Base-by-base conservation (phyloP, 2,888 invertebrate genomes). In the Cataglyphis livida region DNA sequence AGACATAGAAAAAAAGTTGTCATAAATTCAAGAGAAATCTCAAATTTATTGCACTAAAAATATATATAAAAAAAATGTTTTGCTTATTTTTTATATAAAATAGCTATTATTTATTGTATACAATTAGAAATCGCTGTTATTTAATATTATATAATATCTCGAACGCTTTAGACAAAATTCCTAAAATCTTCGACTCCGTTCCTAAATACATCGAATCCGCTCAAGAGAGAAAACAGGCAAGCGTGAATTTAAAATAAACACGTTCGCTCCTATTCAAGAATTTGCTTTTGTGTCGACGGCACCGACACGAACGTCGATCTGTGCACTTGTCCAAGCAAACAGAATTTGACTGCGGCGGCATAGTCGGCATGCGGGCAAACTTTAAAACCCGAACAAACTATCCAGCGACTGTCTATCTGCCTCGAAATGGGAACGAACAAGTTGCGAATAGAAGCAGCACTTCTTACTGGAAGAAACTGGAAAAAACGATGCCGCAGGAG, bases 361-460 rank as follows among this genome's bases (percentile, higher is more conserved):
- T 66, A n/a, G 83, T 35, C 48, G 44, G 21, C 25, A 35, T 25
- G 68, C 68, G 35, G 54, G n/a, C 48, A 62, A 82, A 81, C 81
- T 81, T 82, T 73, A 38, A 59, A 81, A 83, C 68, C 76, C 38
- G 41, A 57, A 61, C 85, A 66, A 85, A 84, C 85, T 81, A 85
- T 57, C 62, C 48, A 25, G 25, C 66, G 82, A 41, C 82, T 75
- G 62, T 81, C 75, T 70, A 51, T 70, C 59, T 61, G 44, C 7
- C 32, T n/a, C 57, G 18, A 51, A 28, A 51, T 61, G 66, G 54
- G 66, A 68, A 74, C 38, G 61, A 73, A 68, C 71, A 75, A 75
- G 82, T 57, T 64, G 74, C 66, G 70, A 75, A 75, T 75, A 41
- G 71, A 62, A 61, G 70, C 18, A 44, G 68, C 62, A 82, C 82